These are phyloP conservation scores for Ceratina calcarata DNA, from an alignment of 1,140 invertebrate genomes.

Conservation along the genomic window DNA sequence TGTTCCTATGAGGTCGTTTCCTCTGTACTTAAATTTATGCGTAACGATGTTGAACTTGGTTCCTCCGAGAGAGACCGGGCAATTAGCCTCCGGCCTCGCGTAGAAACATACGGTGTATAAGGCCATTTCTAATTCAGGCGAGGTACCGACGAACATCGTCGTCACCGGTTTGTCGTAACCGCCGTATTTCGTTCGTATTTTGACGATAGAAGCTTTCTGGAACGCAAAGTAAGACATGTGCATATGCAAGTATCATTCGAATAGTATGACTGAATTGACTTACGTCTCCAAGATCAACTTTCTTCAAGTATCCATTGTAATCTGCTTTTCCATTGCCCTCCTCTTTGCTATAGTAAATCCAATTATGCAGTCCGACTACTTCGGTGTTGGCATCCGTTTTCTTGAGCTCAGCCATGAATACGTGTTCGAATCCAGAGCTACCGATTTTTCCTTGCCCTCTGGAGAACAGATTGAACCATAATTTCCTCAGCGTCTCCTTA, in stretches of 20 bases:
- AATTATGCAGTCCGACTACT: constrained; percentile 92
- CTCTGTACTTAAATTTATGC: constrained; percentile 86
- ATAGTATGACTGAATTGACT: constrained; percentile 69
- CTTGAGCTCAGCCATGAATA: constrained; percentile 92
- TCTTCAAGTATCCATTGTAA: constrained; percentile 91
- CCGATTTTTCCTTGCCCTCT: constrained; percentile 87
- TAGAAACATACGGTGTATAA: constrained; percentile 93
- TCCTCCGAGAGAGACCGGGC: constrained; percentile 86
- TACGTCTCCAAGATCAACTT: constrained; percentile 86
- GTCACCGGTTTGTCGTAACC: constrained; percentile 88
- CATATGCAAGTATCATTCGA: neutral
- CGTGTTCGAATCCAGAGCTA: constrained; percentile 93
- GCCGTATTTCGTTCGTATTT: constrained; percentile 88
- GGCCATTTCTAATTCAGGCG: constrained; percentile 95
- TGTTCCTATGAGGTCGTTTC: constrained; percentile 89
- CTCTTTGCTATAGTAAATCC: constrained; percentile 91
- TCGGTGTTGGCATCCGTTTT: constrained; percentile 78
- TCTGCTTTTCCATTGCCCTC: constrained; percentile 85
- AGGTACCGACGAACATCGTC: constrained; percentile 93
- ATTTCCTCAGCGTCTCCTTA: constrained; percentile 86
- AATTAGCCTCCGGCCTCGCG: constrained; percentile 85
- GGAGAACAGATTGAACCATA: constrained; percentile 92
- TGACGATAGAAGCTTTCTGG: constrained; percentile 90
- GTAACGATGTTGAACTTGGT: constrained; percentile 87
- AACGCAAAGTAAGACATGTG: constrained; percentile 68